Conservation (phyloP, 2,113 vertebrate genomes). For the Cyphomyrus plagiostoma region DNA sequence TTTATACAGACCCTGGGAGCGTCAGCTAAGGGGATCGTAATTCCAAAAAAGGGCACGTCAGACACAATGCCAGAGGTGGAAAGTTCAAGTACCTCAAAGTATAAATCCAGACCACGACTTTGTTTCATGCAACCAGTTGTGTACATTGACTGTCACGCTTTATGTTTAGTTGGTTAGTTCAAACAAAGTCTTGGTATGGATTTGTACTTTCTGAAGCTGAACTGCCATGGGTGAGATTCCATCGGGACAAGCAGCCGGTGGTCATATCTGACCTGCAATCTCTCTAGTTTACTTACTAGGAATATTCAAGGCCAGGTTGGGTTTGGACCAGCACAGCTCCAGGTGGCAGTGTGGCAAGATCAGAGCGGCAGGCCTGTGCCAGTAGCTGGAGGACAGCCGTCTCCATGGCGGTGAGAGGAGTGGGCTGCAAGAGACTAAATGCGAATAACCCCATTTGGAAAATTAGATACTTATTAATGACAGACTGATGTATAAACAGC, state of each 20-base stretch:
- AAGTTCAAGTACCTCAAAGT: no score
- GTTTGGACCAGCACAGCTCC: neutral
- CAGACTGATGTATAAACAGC: neutral
- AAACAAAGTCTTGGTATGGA: neutral
- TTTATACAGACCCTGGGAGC: neutral
- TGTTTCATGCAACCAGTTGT: neutral
- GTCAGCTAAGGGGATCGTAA: neutral
- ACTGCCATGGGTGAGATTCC: neutral
- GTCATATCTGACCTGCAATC: neutral
- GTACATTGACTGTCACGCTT: no score
- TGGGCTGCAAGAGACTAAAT: neutral
- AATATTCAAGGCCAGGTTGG: neutral
- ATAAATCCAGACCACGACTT: neutral
- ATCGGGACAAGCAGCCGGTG: neutral
- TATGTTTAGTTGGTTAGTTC: no score
- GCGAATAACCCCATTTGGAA: neutral
- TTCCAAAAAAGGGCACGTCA: neutral
- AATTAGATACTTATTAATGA: neutral
- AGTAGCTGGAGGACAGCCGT: neutral
- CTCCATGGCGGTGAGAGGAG: neutral
- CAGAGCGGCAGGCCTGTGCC: neutral
- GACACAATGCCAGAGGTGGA: neutral
- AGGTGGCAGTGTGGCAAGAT: neutral
- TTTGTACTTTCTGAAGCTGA: neutral
- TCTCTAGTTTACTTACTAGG: neutral